Evolutionary conservation across 2,113 vertebrate genomes (phyloP), one percentile per base, ranked within the genome.

Genomic region (Eptatretus burgeri): DNA sequence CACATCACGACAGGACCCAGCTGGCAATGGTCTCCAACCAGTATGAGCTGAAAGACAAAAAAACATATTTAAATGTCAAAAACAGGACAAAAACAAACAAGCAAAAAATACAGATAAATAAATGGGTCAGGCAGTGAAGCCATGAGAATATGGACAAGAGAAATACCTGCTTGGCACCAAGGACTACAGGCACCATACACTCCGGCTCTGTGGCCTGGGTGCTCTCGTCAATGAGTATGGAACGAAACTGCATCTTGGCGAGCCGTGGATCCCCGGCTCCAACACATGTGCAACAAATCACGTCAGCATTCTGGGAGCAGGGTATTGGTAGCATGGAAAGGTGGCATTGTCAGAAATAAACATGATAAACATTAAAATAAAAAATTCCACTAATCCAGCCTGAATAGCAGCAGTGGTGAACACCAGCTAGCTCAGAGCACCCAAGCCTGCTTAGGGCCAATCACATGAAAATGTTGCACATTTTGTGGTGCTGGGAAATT

Each of bases 241-340:
- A 98, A 50, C 91, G 86, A 70, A 95, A 98, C 70, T 98, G 91
- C 91, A 98, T 98, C 71, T 94, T 98, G 52, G 91, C 89, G 13
- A 98, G 75, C 1, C 91, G 74, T 1, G 91, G 91, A 18, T 98
- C 91, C 0, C 91, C 91, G 0, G 91, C 89, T 1, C 91, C 91
- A 49, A 98, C 91, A 12, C 91, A 98, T 0, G 91, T 98, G 67
- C 89, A 93, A 66, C 91, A 98, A 74, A 98, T 98, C 66, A 95
- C 91, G 2, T 98, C 89, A 0, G 91, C 91, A 0, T 95, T 98
- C 91, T 95, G 71, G 2, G 64, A 50, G 50, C 27, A 41, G 27
- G 27, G 27, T 41, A 63, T n/a, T n/a, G n/a, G n/a, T n/a, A n/a
- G n/a, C n/a, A n/a, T 41, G 27, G 27, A 41, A 41, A 41, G 27